Evolutionary conservation across 92 coral and sea anemone genomes (phyloP), one percentile per base, ranked within the genome.

Genomic region (Isaurus tuberculatus): DNA sequence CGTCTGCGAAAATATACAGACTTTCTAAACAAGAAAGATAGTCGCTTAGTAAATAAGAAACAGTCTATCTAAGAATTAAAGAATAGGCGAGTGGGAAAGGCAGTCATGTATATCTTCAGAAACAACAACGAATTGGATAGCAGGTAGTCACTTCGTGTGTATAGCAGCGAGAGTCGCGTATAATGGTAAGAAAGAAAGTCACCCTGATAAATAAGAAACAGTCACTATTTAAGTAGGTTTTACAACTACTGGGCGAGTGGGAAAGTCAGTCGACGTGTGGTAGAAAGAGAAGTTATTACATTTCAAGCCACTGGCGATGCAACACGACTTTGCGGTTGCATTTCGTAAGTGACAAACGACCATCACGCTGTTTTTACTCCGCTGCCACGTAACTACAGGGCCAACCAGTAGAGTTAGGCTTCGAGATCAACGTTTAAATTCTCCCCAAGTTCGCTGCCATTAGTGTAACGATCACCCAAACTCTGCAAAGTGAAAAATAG

Each of bases 401-500:
- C 5, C 25, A 55, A 19, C 26, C 63, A 55, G 7, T n/a, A 55
- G 2, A 20, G n/a, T 69, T 33, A 65, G 17, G 26, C 70, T 30
- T 65, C 70, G 8, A 65, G 26, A 29, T 65, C 70, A 30, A 65
- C 44, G 46, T 22, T 34, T 33, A 69, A n/a, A 19, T 42, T 69
- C 46, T 69, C 73, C 19, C 73, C 73, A 22, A 27, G 2, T 23
- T 69, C 73, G 40, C 73, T 69, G 9, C 22, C 27, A 10, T 69
- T 69, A 8, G 48, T 36, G 73, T 69, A 69, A 25, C 46, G 16
- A 69, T 34, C 73, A 69, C 44, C 48, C 44, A 69, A 25, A 2
- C 48, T 23, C 73, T 69, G 73, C 23, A 69, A 4, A 17, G 22
- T 34, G 26, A 68, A 42, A 67, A 1, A 42, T 17, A 31, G 14